A percentile compares a stretch with the other conserved stretches of the same genome.
phyloP scores from a whole-genome alignment of 1,140 invertebrate species.

The Leptinotarsa undecemlineata region DNA sequence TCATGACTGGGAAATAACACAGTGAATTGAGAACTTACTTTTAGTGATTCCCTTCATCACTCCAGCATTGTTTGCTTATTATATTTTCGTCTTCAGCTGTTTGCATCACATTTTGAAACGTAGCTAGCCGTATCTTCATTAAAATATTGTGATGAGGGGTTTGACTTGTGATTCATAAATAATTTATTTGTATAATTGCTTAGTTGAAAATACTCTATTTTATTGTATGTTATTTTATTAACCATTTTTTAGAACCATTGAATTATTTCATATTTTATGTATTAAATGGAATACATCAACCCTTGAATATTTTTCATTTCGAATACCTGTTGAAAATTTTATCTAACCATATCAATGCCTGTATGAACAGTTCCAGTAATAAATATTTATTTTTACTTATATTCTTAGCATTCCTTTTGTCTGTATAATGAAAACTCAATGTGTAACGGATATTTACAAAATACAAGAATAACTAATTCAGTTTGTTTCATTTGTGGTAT shows the following conservation, averaged over 20 bases:
- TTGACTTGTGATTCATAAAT: background rate
- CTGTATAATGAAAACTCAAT: conserved; percentile 31
- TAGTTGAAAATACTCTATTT: conserved; percentile 25
- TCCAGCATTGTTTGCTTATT: background rate
- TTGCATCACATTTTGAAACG: conserved; percentile 5
- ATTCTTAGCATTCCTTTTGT: conserved; percentile 30
- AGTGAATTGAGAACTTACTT: conserved; percentile 9
- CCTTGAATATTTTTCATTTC: conserved; percentile 27
- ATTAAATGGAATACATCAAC: conserved; percentile 33
- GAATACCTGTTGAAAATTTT: conserved; percentile 29
- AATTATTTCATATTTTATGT: conserved; percentile 28
- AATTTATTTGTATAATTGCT: conserved; percentile 22
- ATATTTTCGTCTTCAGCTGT: conserved; percentile 11
- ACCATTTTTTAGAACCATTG: conserved; percentile 19
- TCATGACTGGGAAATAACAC: conserved; percentile 1
- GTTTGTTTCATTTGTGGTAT: background rate
- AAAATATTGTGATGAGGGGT: background rate
- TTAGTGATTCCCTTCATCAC: background rate
- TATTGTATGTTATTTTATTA: conserved; percentile 19
- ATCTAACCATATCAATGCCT: conserved; percentile 41
- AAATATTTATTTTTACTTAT: conserved; percentile 23
- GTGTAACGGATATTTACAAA: conserved; percentile 34
- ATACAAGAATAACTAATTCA: conserved; percentile 21
- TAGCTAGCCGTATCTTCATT: conserved; percentile 8
- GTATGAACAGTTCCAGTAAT: conserved; percentile 26